Base-by-base conservation (phyloP, 2,113 vertebrate genomes). In the Sinocyclocheilus rhinocerous region DNA sequence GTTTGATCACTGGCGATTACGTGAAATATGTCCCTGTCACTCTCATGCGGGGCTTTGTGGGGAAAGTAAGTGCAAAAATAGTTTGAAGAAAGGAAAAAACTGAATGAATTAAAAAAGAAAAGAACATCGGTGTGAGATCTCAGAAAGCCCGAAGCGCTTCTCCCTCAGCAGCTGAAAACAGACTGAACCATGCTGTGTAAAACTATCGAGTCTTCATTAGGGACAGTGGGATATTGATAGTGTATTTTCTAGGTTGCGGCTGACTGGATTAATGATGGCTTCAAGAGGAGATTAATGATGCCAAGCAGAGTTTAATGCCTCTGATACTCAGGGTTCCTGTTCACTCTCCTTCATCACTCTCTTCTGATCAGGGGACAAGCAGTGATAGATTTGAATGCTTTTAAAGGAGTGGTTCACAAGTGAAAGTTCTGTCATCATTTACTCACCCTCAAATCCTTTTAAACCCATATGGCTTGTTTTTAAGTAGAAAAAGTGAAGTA, bases 191-290 rank as follows among this genome's bases (percentile, higher is more conserved):
- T 82, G 63, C 80, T 69, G 63, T 67, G 80, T 69, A 13, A 50
- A 82, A 13, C 65, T 20, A 72, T 65, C 10, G 11, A 45, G 52
- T 75, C 75, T 29, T 80, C 77, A 86, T 75, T 63, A 81, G 70
- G 33, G 77, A 73, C 65, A 10, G 52, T 73, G 63, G 65, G 75
- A 79, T 70, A 55, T 73, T 79, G 65, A 42, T n/a, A 42, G 24
- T 84, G 63, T 57, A 52, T 84, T 80, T 77, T 61, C 45, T 69
- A 69, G 42, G 72, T 77, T 87, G 24, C 36, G 42, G 65, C 29
- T 87, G 86, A 87, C 75, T 65, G 42, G 83, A 88, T 85, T 85
- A 88, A 85, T 88, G 83, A 73, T 29, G 67, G 63, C 63, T 33
- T 80, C 50, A 42, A 22, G 39, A 69, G 36, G 86, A 87, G 52